Conservation (phyloP, 2,797 vertebrate genomes). For the Prunella strophiata region DNA sequence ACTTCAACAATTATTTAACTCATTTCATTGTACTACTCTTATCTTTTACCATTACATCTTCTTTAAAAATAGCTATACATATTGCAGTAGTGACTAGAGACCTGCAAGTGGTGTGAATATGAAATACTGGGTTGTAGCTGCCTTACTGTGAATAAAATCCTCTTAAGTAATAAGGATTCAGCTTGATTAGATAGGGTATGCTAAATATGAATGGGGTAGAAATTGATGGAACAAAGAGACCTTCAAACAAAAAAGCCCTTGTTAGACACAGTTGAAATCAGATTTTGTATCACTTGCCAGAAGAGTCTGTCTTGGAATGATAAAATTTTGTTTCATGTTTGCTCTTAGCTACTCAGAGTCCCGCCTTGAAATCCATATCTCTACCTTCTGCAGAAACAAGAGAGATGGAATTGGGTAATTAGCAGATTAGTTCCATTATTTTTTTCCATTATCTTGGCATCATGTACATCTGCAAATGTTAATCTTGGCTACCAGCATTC, state of each 20-base stretch:
- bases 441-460: not conserved
- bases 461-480: not conserved
- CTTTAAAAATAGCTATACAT: not conserved
- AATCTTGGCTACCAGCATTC: not conserved
- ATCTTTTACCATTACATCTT: not conserved
- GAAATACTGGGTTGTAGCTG: not conserved
- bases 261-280: not conserved
- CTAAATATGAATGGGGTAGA: not conserved
- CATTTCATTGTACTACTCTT: not conserved
- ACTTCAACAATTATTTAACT: not conserved
- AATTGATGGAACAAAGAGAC: not conserved
- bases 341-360: slow-evolving; percentile 42
- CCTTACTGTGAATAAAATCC: not conserved
- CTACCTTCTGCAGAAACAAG: not conserved
- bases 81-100: not conserved
- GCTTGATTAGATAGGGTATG: not conserved
- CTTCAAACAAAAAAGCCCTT: not conserved
- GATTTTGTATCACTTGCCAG: not conserved
- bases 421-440: not conserved
- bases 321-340: not conserved
- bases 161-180: not conserved
- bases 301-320: not conserved
- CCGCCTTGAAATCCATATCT: not conserved
- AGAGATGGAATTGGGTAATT: slow-evolving; percentile 35
- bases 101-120: not conserved